These are phyloP conservation scores for Drosophila emarginata DNA, from an alignment of 2,888 invertebrate species.

Conservation along the genomic window DNA sequence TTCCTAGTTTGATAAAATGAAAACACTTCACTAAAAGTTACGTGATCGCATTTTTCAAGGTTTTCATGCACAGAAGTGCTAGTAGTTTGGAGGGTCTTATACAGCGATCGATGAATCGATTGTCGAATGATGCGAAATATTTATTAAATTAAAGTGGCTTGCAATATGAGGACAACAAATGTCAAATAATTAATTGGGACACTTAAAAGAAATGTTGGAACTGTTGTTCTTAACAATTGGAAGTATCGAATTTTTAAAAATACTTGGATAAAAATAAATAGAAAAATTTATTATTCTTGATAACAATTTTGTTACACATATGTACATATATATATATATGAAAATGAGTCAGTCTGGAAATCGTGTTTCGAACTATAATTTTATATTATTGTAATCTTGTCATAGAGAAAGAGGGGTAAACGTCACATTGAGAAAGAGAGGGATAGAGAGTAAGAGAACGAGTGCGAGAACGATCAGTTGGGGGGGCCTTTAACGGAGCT, in stretches of 20 bases:
- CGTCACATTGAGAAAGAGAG: not conserved
- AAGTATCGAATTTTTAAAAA: not conserved
- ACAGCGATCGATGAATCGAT: conserved; percentile 14
- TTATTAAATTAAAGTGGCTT: conserved; percentile 1
- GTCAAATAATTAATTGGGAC: not conserved
- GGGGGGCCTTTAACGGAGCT: conserved; percentile 23
- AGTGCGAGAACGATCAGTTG: conserved; percentile 18
- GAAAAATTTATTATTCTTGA: too few relatives aligned
- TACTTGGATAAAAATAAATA: not conserved
- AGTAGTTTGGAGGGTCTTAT: conserved; percentile 27
- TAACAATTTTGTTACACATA: not conserved
- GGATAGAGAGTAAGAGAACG: not conserved
- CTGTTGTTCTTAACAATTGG: not conserved
- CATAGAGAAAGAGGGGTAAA: not conserved
- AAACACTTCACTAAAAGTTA: conserved; percentile 37
- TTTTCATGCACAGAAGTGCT: conserved; percentile 11
- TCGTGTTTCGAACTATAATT: not conserved
- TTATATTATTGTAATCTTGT: not conserved
- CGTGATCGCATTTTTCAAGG: conserved; percentile 25
- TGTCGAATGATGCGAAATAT: conserved; percentile 9
- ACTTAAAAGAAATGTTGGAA: not conserved
- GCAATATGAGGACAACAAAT: not conserved
- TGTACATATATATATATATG: not conserved
- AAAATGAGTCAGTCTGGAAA: conserved; percentile 2
- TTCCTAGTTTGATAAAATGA: conserved; percentile 46